Evolutionary conservation across 1,140 invertebrate genomes (phyloP), one percentile per base, ranked within the genome.

Genomic region (Penaeus indicus): DNA sequence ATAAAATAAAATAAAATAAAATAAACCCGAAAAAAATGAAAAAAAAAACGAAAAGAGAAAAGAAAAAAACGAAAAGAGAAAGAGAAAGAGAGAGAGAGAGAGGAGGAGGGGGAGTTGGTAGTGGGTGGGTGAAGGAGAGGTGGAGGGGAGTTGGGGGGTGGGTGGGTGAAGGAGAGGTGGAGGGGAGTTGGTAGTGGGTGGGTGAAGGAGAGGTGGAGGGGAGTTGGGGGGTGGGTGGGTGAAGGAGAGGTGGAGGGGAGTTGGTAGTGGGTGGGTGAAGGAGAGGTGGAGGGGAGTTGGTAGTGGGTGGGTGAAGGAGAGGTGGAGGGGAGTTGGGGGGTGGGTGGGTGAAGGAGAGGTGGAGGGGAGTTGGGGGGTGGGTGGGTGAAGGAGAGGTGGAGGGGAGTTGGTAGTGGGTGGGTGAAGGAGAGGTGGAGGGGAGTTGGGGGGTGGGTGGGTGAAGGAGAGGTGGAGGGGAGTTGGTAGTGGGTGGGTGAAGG

Each of bases 241-340:
- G 16, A 10, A 27, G 1, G 42, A 16, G 42, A 38, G 25, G 72
- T 1, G n/a, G 25, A 38, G 19, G 72, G 42, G 72, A 25, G 72
- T n/a, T 27, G 42, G 13, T 4, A 25, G 11, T 4, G n/a, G 18
- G 2, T 7, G 72, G 72, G n/a, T 27, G 38, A 60, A 0, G 21
- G 42, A 1, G 47, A 54, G 54, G 79, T 60, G 79, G 27, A 25
- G 54, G 79, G 27, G 54, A 81, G 79, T n/a, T 22, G 61, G 47
- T 7, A 81, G 79, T n/a, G 3, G 61, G 47, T 7, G 79, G 27
- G 54, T 54, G 79, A 3, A 3, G 38, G 54, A 18, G 61, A 54
- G 54, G 79, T 54, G 79, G 27, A 54, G 54, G 79, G 61, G 79
- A 81, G 54, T n/a, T 3, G 61, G 25, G 61, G 79, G 61, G 54